These are phyloP conservation scores for Sardinella longiceps DNA, from an alignment of 2,797 vertebrate genomes.

Conservation along the genomic window DNA sequence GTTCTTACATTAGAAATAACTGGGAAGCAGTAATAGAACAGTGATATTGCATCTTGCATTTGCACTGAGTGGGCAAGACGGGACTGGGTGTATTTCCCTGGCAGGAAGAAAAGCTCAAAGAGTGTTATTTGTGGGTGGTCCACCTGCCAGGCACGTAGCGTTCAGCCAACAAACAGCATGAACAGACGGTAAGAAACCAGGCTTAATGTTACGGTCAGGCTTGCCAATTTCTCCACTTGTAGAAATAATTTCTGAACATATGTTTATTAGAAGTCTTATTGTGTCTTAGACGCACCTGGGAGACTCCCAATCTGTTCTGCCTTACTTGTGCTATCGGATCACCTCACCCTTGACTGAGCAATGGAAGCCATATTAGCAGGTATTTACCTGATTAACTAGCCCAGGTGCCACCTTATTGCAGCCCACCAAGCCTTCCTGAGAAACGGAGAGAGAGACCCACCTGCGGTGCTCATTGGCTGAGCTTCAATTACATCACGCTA, in stretches of 20 bases:
- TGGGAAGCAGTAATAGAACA: background rate
- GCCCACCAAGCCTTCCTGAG: background rate
- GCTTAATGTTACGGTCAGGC: background rate
- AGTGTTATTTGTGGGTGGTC: background rate
- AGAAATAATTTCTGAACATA: background rate
- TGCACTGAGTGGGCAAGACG: background rate
- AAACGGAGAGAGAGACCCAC: background rate
- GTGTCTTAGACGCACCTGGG: background rate
- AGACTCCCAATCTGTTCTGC: background rate
- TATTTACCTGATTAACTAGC: background rate
- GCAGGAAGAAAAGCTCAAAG: background rate
- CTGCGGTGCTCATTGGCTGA: background rate
- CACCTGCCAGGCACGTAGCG: background rate
- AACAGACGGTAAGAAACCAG: background rate
- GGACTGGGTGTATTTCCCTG: background rate
- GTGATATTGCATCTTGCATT: background rate
- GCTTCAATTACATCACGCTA: background rate
- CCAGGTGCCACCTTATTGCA: conserved; percentile 2
- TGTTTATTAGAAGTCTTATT: background rate
- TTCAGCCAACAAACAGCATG: background rate
- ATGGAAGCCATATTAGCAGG: background rate
- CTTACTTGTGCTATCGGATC: background rate
- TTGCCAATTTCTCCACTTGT: background rate
- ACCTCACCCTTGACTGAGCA: background rate
- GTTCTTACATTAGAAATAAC: background rate